These are phyloP conservation scores for Caligus rogercresseyi DNA, from an alignment of 1,140 invertebrate genomes.

Conservation along the genomic window DNA sequence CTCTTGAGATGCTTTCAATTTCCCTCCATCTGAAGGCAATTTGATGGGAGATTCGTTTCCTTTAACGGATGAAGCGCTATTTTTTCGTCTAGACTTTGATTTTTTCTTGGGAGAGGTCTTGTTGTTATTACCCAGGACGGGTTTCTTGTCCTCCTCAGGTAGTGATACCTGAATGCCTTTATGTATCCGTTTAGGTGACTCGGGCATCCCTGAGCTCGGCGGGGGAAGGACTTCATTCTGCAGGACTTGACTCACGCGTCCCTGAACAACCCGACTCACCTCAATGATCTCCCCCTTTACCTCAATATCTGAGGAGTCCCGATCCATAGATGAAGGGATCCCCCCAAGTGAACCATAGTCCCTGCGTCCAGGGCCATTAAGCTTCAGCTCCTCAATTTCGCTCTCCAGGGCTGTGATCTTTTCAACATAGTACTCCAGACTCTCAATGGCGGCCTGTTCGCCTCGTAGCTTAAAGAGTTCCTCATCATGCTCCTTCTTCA, in stretches of 20 bases:
- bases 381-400: conserved; percentile 25
- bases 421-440: conserved; percentile 28
- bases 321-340: not conserved
- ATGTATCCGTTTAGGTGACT: not conserved
- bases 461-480: conserved; percentile 28
- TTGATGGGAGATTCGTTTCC: too few relatives aligned
- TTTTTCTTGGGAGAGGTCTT: too few relatives aligned
- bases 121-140: too few relatives aligned
- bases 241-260: not conserved
- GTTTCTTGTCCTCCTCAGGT: conserved; percentile 21
- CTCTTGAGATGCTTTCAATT: conserved; percentile 18
- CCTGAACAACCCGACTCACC: conserved; percentile 6
- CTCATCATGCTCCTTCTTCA: conserved; percentile 27
- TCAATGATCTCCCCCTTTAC: conserved; percentile 13
- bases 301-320: not conserved
- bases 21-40: too few relatives aligned
- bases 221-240: not conserved
- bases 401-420: conserved; percentile 30
- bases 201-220: not conserved
- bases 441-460: conserved; percentile 28
- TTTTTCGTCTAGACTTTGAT: too few relatives aligned
- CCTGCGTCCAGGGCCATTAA: not conserved
- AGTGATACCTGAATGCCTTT: conserved; percentile 16
- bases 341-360: not conserved
- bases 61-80: too few relatives aligned